Evolutionary conservation across 2,113 vertebrate species (phyloP).

Genomic region (Malaclemys terrapin): DNA sequence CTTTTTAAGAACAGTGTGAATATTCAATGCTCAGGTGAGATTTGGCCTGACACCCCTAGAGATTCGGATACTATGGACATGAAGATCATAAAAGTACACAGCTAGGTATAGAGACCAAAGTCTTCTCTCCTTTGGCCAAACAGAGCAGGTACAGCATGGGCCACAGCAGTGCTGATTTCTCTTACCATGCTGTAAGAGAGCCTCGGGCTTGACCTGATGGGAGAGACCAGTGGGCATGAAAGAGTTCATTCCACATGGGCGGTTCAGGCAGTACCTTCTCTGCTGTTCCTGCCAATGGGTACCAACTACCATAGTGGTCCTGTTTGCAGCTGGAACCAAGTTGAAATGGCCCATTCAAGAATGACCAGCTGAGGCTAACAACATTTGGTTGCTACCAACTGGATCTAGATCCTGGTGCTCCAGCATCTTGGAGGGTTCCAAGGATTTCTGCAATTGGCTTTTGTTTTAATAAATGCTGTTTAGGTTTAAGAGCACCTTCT

Average conservation of each 20-base stretch:
- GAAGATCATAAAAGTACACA: conserved; percentile 42
- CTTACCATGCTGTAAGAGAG: fast-evolving
- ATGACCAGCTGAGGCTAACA: fast-evolving
- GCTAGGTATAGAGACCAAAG: conserved; percentile 5
- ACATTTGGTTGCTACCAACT: background rate
- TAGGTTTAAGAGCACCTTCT: background rate
- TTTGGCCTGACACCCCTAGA: background rate
- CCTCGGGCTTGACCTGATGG: background rate
- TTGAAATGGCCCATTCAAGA: background rate
- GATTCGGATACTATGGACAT: background rate
- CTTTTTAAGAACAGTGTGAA: background rate
- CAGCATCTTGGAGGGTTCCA: background rate
- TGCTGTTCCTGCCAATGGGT: fast-evolving
- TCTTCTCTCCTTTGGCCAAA: background rate
- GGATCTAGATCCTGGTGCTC: background rate
- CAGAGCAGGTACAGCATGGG: fast-evolving
- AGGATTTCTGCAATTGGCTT: background rate
- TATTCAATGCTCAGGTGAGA: fast-evolving
- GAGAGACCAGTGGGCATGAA: fast-evolving
- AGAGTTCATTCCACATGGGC: background rate
- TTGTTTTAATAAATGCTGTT: background rate
- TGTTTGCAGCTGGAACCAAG: background rate
- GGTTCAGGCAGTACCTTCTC: background rate
- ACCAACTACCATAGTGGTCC: fast-evolving
- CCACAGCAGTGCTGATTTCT: fast-evolving